phyloP scores from a whole-genome alignment of 2,888 invertebrate species.

The Protodeltote pygarga region DNA sequence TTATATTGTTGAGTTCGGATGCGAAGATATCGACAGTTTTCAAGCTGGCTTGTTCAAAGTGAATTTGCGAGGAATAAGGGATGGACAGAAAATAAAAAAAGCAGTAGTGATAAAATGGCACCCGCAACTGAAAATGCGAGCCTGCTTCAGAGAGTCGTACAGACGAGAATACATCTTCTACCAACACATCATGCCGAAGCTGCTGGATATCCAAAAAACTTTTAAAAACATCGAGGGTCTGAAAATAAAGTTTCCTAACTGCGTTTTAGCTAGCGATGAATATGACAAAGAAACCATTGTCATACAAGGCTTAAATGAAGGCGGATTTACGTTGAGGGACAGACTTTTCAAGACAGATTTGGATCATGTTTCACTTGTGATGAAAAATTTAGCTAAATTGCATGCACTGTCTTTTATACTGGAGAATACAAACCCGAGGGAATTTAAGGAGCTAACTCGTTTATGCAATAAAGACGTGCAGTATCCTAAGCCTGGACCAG shows the following conservation, averaged over 20 bases:
- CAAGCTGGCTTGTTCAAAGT: slow-evolving; percentile 62
- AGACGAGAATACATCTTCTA: slow-evolving; percentile 65
- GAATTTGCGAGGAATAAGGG: slow-evolving; percentile 57
- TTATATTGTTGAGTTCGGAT: slow-evolving; percentile 57
- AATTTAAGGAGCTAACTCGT: slow-evolving; percentile 59
- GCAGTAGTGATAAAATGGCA: slow-evolving; percentile 67
- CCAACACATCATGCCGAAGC: slow-evolving; percentile 55
- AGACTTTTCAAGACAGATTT: slow-evolving; percentile 62
- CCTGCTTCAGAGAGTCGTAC: slow-evolving; percentile 63
- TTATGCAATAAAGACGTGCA: slow-evolving; percentile 63
- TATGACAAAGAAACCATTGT: slow-evolving; percentile 65
- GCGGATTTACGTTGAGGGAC: slow-evolving; percentile 53
- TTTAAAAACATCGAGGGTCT: slow-evolving; percentile 69
- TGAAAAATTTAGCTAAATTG: slow-evolving; percentile 72
- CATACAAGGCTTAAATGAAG: slow-evolving; percentile 39
- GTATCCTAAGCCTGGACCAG: slow-evolving; percentile 60
- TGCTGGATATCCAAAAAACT: slow-evolving; percentile 63
- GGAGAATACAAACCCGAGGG: slow-evolving; percentile 55
- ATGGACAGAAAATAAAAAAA: slow-evolving; percentile 62
- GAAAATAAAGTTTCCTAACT: slow-evolving; percentile 71
- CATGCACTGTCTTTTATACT: slow-evolving; percentile 70
- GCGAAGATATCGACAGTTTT: slow-evolving; percentile 67
- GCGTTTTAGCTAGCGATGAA: slow-evolving; percentile 61
- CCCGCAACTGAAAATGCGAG: slow-evolving; percentile 57
- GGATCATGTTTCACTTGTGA: slow-evolving; percentile 59